Evolutionary conservation across 2,888 invertebrate species (phyloP), one percentile per base, ranked within the genome.

Genomic region (Thymelicus acteon): DNA sequence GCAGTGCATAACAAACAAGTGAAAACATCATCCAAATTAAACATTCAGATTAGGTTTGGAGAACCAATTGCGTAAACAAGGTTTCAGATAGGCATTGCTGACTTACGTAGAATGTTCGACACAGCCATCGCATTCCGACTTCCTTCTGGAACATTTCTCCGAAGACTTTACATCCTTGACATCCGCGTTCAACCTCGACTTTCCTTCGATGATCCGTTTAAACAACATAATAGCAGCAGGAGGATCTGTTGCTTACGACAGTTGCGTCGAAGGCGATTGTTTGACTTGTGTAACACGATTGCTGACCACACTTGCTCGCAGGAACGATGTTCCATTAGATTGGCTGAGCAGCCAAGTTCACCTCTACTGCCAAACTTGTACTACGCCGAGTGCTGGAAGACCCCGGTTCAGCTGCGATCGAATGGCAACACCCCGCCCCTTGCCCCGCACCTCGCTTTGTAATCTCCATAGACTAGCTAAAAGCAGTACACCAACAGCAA

Each of bases 171-270:
- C 87, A 83, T 80, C 88, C 82, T 84, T 87, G 66, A 77, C 81
- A 77, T 90, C 86, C 68, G 84, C 82, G 75, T 92, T 94, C 93
- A 94, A 88, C 93, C 93, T 85, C 90, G 94, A 91, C 82, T 94
- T 93, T 94, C 94, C 87, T 93, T 93, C 90, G 89, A 94, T 85
- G 93, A 94, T 87, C 92, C 94, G 93, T 94, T 94, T 92, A 93
- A 93, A 88, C 94, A 94, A 85, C 94, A 94, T 94, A 94, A 86
- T 92, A 94, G 84, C 74, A 94, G 82, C 44, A 94, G 81, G 73
- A 94, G 86, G 73, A 94, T 93, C 82, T 93, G 92, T 83, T 93
- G 92, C 80, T 94, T 93, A 73, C 92, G 86, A 82, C 93, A 93
- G 82, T 92, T 91, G 69, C 91, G 88, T 81, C 91, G 89, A 77